Conservation (phyloP, 2,797 vertebrate genomes). For the Pterois miles region DNA sequence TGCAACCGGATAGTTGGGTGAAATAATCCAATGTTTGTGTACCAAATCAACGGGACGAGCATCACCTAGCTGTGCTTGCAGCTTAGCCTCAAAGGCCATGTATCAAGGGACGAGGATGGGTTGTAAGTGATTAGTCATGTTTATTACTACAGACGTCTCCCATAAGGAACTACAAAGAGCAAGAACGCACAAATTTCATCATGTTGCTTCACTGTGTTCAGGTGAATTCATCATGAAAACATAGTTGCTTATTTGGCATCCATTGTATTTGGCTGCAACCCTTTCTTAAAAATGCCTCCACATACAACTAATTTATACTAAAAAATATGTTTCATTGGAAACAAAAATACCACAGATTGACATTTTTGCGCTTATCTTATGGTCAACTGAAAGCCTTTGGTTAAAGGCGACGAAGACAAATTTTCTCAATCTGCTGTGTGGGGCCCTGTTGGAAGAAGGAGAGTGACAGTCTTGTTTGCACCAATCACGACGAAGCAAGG, state of each 20-base stretch:
- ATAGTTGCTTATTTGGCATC: conserved; percentile 45
- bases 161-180: conserved; percentile 78
- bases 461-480: neutral
- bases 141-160: conserved; percentile 90
- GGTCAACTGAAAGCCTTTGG: neutral
- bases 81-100: conserved; percentile 86
- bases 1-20: conserved; percentile 86
- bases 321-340: neutral
- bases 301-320: neutral
- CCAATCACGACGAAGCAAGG: neutral
- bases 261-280: neutral
- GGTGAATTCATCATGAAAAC: conserved; percentile 50
- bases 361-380: neutral
- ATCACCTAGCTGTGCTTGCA: conserved; percentile 83
- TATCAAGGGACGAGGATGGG: conserved; percentile 86
- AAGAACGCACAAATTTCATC: conserved; percentile 78
- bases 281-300: neutral
- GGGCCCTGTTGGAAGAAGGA: neutral
- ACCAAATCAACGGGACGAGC: conserved; percentile 87
- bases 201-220: conserved; percentile 75
- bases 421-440: neutral
- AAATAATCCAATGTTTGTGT: conserved; percentile 91
- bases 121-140: conserved; percentile 90
- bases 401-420: neutral
- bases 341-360: neutral